These are phyloP conservation scores for Drosophila mulleri DNA, from an alignment of 2,888 invertebrate genomes.

Conservation along the genomic window DNA sequence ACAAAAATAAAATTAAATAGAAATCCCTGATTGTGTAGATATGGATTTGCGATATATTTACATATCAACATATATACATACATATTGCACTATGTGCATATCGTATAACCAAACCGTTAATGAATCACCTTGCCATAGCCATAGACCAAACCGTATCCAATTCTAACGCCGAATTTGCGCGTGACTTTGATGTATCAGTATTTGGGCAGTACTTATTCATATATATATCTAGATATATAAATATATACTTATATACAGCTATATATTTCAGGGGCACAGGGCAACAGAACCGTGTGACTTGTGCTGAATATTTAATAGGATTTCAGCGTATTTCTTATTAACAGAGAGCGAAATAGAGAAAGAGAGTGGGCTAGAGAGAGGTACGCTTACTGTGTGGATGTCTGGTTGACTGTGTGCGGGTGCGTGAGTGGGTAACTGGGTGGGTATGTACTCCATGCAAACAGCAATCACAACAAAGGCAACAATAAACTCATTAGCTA, in stretches of 20 bases:
- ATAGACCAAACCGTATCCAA: constrained; percentile 32
- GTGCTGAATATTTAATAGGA: constrained; percentile 42
- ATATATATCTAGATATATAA: background rate
- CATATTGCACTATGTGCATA: background rate
- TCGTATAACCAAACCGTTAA: constrained; percentile 12
- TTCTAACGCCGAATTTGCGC: constrained; percentile 45
- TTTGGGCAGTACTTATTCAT: constrained; percentile 5
- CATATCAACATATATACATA: background rate
- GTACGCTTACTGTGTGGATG: constrained; percentile 2
- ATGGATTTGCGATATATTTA: background rate
- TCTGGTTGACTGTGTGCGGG: constrained; percentile 15
- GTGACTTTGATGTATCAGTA: constrained; percentile 39
- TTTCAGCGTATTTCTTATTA: constrained; percentile 5
- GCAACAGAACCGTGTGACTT: constrained; percentile 23
- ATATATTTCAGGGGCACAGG: background rate
- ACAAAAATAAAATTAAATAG: too few species aligned
- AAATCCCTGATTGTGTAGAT: background rate
- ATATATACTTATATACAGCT: background rate
- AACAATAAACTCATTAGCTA: constrained; percentile 54
- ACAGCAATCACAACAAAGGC: constrained; percentile 9
- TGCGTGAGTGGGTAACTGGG: constrained; percentile 10
- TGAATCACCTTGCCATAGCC: constrained; percentile 28
- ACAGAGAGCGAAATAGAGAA: background rate
- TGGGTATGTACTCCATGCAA: constrained; percentile 29
- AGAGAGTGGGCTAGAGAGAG: background rate